A percentile compares a stretch with the other conserved stretches of the same genome.
phyloP scores from a whole-genome alignment of 64 coral and sea anemone genomes.

The Montipora cactus region DNA sequence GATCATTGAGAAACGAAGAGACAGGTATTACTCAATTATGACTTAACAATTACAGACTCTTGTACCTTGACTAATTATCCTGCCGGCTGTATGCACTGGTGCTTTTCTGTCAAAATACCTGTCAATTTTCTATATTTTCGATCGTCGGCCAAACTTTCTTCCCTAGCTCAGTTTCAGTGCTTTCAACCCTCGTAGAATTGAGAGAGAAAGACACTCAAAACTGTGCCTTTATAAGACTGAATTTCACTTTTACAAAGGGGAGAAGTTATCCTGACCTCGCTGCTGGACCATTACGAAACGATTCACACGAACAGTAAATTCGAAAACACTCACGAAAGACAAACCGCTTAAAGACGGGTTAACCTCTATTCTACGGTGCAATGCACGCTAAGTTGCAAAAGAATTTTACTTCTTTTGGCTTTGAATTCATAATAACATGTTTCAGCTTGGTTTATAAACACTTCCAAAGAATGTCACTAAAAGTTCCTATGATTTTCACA shows the following conservation, averaged over 20 bases:
- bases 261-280: background rate
- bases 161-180: background rate
- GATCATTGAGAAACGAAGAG: conserved; percentile 69
- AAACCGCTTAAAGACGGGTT: background rate
- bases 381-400: background rate
- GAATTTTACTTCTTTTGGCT: background rate
- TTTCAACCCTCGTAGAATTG: background rate
- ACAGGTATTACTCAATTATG: conserved; percentile 99
- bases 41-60: conserved; percentile 91
- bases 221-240: background rate
- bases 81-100: conserved; percentile 66
- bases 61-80: conserved; percentile 88
- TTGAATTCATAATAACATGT: background rate
- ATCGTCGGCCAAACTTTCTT: conserved; percentile 24
- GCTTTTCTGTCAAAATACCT: conserved; percentile 73
- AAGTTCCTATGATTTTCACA: too few relatives aligned
- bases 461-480: background rate
- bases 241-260: background rate
- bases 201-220: background rate
- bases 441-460: background rate
- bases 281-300: too few relatives aligned
- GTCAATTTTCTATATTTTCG: conserved; percentile 44
- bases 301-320: too few relatives aligned
- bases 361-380: background rate
- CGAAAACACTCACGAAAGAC: background rate